These are phyloP conservation scores for Digitonthophagus gazella DNA, from an alignment of 2,888 invertebrate genomes.

Conservation along the genomic window DNA sequence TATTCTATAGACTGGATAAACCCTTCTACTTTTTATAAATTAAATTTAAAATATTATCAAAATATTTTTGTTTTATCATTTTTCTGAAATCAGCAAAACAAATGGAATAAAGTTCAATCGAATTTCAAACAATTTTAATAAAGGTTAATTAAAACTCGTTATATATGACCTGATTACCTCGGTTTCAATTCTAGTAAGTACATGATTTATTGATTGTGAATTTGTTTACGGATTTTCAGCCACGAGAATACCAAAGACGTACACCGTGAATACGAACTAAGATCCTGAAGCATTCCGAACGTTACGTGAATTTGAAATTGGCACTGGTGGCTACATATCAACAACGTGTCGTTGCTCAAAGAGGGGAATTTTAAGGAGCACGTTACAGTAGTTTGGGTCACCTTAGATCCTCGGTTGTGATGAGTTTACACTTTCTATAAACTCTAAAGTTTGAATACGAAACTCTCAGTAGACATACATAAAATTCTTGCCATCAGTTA, in stretches of 20 bases:
- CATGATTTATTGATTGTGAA: neutral
- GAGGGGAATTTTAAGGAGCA: neutral
- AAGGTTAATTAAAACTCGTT: too few relatives aligned
- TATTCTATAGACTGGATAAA: too few relatives aligned
- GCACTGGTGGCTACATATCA: neutral
- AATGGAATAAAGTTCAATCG: too few relatives aligned
- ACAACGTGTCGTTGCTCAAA: neutral
- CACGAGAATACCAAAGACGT: neutral
- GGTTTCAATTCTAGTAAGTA: neutral
- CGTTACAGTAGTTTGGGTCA: neutral
- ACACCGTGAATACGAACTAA: neutral
- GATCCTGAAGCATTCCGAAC: neutral
- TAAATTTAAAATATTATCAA: too few relatives aligned
- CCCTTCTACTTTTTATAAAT: too few relatives aligned
- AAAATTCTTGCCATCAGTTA: neutral
- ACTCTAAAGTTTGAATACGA: too few relatives aligned
- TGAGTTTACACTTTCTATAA: neutral
- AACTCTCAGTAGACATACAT: too few relatives aligned
- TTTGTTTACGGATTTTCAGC: neutral
- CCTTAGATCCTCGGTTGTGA: neutral
- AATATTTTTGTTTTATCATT: too few relatives aligned
- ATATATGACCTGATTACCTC: neutral
- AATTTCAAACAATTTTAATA: too few relatives aligned
- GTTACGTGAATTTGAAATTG: neutral
- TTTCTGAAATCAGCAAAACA: too few relatives aligned